Evolutionary conservation across 1,140 invertebrate genomes (phyloP).

Genomic region (Bombus soroeensis): DNA sequence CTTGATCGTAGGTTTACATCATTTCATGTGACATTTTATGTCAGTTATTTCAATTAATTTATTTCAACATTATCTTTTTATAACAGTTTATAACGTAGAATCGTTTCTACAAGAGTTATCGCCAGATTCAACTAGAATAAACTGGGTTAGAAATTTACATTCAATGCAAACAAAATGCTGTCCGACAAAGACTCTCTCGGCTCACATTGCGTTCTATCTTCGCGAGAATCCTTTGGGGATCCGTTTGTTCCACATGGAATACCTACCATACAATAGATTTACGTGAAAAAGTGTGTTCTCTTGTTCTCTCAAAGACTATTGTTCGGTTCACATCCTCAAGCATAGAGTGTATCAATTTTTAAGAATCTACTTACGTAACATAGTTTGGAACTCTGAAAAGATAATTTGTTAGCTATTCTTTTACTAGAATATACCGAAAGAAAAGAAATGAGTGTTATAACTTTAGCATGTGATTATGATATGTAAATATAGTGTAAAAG

Average conservation of each 20-base stretch:
- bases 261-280: conserved; percentile 19
- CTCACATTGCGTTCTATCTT: conserved; percentile 53
- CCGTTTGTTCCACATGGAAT: not conserved
- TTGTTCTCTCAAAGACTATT: not conserved
- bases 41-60: not conserved
- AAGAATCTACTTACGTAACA: not conserved
- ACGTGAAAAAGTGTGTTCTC: conserved; percentile 29
- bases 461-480: not conserved
- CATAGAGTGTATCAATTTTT: not conserved
- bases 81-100: not conserved
- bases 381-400: not conserved
- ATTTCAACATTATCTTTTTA: too few species aligned
- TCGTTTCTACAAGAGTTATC: not conserved
- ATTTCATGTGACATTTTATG: too few species aligned
- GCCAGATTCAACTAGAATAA: not conserved
- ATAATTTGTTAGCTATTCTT: not conserved
- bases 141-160: conserved; percentile 34
- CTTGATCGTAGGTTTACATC: not conserved
- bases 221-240: conserved; percentile 55
- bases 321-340: too few species aligned
- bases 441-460: too few species aligned
- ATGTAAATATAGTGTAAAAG: too few species aligned
- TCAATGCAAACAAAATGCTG: conserved; percentile 15
- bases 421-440: too few species aligned
- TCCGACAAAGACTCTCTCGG: conserved; percentile 38